These are phyloP conservation scores for Stomatorhinus ivindoensis DNA, from an alignment of 2,113 vertebrate genomes.

Conservation along the genomic window DNA sequence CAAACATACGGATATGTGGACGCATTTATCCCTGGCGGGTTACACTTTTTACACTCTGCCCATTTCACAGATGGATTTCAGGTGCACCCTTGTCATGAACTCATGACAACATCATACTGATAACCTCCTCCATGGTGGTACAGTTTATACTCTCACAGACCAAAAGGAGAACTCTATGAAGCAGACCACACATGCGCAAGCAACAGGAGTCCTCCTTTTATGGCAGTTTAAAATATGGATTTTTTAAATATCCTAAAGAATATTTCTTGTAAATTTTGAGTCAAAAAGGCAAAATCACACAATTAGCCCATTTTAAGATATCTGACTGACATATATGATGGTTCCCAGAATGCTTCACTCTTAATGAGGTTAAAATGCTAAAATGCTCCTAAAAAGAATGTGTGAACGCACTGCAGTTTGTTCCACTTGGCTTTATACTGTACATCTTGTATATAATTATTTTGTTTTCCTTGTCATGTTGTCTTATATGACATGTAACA, in stretches of 20 bases:
- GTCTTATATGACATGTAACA: neutral
- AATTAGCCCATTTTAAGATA: neutral
- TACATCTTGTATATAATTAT: neutral
- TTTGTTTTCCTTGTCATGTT: neutral
- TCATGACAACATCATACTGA: neutral
- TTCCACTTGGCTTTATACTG: neutral
- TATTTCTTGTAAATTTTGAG: neutral
- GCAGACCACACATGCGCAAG: neutral
- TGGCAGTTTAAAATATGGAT: neutral
- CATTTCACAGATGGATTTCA: neutral
- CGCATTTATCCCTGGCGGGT: neutral
- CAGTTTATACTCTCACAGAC: neutral
- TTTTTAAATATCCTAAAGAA: neutral
- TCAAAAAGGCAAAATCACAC: neutral
- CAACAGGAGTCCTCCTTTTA: neutral
- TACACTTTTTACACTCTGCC: neutral
- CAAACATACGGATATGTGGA: neutral
- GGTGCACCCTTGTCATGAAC: neutral
- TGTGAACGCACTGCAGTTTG: neutral
- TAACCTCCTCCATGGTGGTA: neutral
- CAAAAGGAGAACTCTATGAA: neutral
- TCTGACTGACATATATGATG: neutral
- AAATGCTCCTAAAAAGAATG: neutral
- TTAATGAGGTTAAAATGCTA: neutral
- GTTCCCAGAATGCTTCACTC: neutral